These are phyloP conservation scores for Phalanger gymnotis DNA, from an alignment of 2,797 vertebrate genomes.

Conservation along the genomic window DNA sequence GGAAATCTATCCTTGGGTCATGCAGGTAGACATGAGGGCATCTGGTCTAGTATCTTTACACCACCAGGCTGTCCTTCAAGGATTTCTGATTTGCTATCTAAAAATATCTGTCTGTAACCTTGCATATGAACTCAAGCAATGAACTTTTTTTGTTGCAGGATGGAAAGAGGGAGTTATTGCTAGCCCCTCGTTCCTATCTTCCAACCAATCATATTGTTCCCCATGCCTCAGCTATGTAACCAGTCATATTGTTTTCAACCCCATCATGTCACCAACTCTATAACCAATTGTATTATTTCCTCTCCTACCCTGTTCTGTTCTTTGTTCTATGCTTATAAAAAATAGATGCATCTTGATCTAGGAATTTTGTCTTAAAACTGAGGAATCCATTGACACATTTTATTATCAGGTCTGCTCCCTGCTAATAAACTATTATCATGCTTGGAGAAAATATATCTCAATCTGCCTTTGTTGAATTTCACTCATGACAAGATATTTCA, in stretches of 20 bases:
- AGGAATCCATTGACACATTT: background rate
- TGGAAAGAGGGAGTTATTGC: too few relatives aligned
- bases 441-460: background rate
- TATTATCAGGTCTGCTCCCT: background rate
- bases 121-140: background rate
- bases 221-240: too few relatives aligned
- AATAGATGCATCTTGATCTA: background rate
- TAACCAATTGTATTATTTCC: background rate
- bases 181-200: background rate
- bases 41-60: background rate
- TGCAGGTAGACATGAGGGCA: background rate
- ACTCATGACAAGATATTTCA: background rate
- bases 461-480: background rate
- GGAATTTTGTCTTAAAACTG: background rate
- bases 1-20: background rate
- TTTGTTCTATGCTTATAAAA: background rate
- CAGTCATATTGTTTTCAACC: too few relatives aligned
- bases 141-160: background rate
- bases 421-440: background rate
- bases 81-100: background rate
- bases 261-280: too few relatives aligned
- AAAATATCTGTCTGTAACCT: background rate
- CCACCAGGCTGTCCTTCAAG: background rate
- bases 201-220: too few relatives aligned
- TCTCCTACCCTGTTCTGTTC: background rate